These are phyloP conservation scores for Allolobophora icterica DNA, from an alignment of 2,888 invertebrate species.

Conservation along the genomic window DNA sequence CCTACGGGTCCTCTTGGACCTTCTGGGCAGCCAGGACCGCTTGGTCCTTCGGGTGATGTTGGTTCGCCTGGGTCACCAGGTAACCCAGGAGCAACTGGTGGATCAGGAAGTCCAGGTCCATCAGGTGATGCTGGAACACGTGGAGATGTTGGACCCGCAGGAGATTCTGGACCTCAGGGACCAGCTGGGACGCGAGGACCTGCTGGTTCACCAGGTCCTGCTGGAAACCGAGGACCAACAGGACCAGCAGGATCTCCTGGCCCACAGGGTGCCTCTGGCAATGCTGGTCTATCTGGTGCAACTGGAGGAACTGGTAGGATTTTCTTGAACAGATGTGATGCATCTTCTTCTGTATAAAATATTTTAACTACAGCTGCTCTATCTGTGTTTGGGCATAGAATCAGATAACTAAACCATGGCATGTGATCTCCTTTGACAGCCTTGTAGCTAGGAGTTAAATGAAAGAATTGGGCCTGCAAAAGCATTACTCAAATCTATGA, in stretches of 20 bases:
- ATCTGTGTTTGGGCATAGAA: background rate
- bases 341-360: background rate
- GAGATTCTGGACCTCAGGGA: slow-evolving; percentile 38
- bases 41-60: slow-evolving; percentile 42
- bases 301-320: slow-evolving; percentile 41
- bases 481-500: background rate
- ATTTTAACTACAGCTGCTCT: background rate
- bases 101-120: slow-evolving; percentile 35
- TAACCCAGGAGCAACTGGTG: slow-evolving; percentile 38
- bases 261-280: slow-evolving; percentile 52
- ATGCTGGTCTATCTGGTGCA: slow-evolving; percentile 38
- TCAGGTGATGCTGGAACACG: slow-evolving; percentile 29
- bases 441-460: background rate
- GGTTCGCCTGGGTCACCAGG: slow-evolving; percentile 57
- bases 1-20: slow-evolving; percentile 38
- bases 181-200: slow-evolving; percentile 36
- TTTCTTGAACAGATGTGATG: background rate
- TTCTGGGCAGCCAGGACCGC: slow-evolving; percentile 34
- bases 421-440: background rate
- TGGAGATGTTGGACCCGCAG: slow-evolving; percentile 42
- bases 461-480: too few species aligned
- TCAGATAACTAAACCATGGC: background rate
- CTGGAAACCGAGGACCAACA: slow-evolving; percentile 37
- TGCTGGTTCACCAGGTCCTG: slow-evolving; percentile 36
- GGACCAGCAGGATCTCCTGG: slow-evolving; percentile 42